phyloP scores from a whole-genome alignment of 2,888 invertebrate species.

The Latrodectus hesperus region DNA sequence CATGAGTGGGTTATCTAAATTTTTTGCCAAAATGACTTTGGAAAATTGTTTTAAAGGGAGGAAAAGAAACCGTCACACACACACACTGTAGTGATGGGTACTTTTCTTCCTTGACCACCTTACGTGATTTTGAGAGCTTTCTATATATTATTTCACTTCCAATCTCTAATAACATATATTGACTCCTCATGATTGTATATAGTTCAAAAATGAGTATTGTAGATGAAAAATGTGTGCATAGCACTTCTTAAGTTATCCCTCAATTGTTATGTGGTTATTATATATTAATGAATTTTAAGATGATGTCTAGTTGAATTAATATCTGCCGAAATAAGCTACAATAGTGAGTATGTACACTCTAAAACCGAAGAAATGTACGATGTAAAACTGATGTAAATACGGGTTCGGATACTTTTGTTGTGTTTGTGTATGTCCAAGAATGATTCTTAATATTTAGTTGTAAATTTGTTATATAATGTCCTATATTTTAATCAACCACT shows the following conservation, averaged over 20 bases:
- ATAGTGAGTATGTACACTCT: constrained; percentile 49
- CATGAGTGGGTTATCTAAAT: constrained; percentile 12
- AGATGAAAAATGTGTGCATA: constrained; percentile 49
- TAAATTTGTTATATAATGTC: background rate
- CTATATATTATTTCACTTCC: constrained; percentile 48
- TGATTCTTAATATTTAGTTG: background rate
- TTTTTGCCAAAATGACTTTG: constrained; percentile 56
- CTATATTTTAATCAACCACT: background rate
- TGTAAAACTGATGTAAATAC: background rate
- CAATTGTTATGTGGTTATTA: constrained; percentile 48
- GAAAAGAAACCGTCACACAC: constrained; percentile 20
- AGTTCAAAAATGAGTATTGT: constrained; percentile 58
- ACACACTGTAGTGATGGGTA: constrained; percentile 33
- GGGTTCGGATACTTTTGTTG: background rate
- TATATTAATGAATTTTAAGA: constrained; percentile 52
- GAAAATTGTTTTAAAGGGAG: constrained; percentile 31
- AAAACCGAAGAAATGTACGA: constrained; percentile 3
- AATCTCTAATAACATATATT: constrained; percentile 43
- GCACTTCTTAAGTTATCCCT: constrained; percentile 56
- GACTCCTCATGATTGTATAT: constrained; percentile 55
- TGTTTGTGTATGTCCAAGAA: background rate
- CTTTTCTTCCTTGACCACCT: constrained; percentile 46
- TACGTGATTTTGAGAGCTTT: constrained; percentile 64
- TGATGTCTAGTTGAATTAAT: constrained; percentile 31
- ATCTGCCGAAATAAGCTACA: background rate